Conservation (phyloP, 1,140 invertebrate genomes). For the Cataglyphis hispanica region DNA sequence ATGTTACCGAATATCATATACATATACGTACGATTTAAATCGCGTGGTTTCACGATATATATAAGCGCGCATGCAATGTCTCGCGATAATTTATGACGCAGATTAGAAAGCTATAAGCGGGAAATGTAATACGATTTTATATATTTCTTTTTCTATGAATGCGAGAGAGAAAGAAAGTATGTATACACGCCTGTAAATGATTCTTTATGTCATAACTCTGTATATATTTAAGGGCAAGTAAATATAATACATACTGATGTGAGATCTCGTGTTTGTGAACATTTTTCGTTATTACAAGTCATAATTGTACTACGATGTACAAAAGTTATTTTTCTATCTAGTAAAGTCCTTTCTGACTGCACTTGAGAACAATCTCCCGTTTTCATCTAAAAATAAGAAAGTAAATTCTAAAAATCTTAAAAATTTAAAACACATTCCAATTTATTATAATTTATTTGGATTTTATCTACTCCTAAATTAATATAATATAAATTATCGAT, state of each 20-base stretch:
- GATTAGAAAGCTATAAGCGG: slow-evolving; percentile 1
- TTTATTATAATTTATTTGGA: background rate
- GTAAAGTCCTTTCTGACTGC: slow-evolving; percentile 45
- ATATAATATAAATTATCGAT: slow-evolving; percentile 15
- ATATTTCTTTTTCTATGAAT: slow-evolving; percentile 55
- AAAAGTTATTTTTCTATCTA: too few relatives aligned
- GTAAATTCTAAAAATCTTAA: background rate
- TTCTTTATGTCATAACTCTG: slow-evolving; percentile 54
- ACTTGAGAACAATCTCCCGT: slow-evolving; percentile 24
- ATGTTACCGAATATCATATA: slow-evolving; percentile 12
- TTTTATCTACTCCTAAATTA: background rate
- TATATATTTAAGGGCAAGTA: slow-evolving; percentile 62
- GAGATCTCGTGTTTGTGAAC: slow-evolving; percentile 42
- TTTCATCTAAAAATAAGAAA: slow-evolving; percentile 4
- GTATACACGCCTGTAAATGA: slow-evolving; percentile 48
- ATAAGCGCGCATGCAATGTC: background rate
- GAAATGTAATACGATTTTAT: slow-evolving; percentile 52
- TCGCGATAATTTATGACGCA: slow-evolving; percentile 1
- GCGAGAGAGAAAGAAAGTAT: background rate
- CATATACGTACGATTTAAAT: background rate
- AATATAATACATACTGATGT: slow-evolving; percentile 64
- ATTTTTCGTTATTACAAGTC: slow-evolving; percentile 42
- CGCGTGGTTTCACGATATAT: slow-evolving; percentile 13
- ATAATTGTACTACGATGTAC: slow-evolving; percentile 44
- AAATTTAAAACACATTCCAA: background rate